These are phyloP conservation scores for Drosophila austrosaltans DNA, from an alignment of 2,888 invertebrate genomes.

Conservation along the genomic window DNA sequence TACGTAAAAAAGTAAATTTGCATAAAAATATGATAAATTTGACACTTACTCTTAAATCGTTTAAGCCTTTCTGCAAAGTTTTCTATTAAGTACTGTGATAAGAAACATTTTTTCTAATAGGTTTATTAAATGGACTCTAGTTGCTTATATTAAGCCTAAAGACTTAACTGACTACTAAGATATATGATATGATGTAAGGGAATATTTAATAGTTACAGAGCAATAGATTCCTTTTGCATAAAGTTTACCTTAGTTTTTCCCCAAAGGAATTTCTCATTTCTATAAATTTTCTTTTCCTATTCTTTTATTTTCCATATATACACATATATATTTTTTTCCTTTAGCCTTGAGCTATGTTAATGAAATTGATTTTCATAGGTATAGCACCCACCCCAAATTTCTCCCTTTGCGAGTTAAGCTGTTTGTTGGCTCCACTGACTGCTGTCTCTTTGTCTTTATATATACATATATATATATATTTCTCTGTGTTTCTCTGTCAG, in stretches of 20 bases:
- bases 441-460: constrained; percentile 42
- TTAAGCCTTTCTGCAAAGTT: not conserved
- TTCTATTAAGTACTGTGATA: no score
- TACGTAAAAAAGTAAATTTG: not conserved
- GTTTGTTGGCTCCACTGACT: not conserved
- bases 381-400: not conserved
- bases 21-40: not conserved
- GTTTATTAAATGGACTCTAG: no score
- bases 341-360: constrained; percentile 10
- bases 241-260: not conserved
- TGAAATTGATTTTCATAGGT: constrained; percentile 14
- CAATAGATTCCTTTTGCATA: not conserved
- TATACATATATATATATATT: not conserved
- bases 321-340: not conserved
- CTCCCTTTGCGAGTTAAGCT: not conserved
- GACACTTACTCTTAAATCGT: not conserved
- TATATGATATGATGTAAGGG: no score
- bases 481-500: constrained; percentile 3
- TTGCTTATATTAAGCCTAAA: no score
- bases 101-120: no score
- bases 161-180: no score
- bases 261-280: not conserved
- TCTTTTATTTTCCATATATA: not conserved
- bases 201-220: no score
- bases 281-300: not conserved